Evolutionary conservation across 1,140 invertebrate genomes (phyloP).

Genomic region (Papilio dardanus): DNA sequence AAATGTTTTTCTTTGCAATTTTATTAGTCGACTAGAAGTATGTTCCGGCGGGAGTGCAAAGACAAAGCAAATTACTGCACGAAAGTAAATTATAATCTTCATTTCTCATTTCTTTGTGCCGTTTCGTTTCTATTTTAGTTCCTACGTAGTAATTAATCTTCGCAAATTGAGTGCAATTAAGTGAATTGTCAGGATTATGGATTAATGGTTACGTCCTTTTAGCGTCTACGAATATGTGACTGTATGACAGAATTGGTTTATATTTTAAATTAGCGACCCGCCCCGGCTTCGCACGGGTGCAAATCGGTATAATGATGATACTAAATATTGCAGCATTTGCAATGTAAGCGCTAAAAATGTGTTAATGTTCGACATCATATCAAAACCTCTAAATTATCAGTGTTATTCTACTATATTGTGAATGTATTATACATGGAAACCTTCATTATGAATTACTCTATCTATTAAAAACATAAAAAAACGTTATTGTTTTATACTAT

Average conservation of each 20-base stretch:
- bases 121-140: slow-evolving; percentile 15
- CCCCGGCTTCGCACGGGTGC: too few species aligned
- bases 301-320: too few species aligned
- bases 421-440: too few species aligned
- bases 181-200: background rate
- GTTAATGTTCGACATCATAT: too few species aligned
- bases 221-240: background rate
- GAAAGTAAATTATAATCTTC: slow-evolving; percentile 36
- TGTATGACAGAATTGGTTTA: background rate
- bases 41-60: slow-evolving; percentile 14
- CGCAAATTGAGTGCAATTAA: background rate
- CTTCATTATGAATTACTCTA: too few species aligned
- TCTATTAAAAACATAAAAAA: too few species aligned
- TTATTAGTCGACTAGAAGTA: background rate
- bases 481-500: too few species aligned
- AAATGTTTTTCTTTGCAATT: slow-evolving; percentile 10
- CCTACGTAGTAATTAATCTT: slow-evolving; percentile 14
- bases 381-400: too few species aligned
- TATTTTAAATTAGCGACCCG: background rate
- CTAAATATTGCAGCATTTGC: too few species aligned
- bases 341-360: too few species aligned
- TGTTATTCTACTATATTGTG: too few species aligned
- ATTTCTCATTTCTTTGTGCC: slow-evolving; percentile 21
- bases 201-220: background rate
- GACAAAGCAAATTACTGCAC: slow-evolving; percentile 32